Evolutionary conservation across 2,888 invertebrate species (phyloP).

Genomic region (Heliconius aoede): DNA sequence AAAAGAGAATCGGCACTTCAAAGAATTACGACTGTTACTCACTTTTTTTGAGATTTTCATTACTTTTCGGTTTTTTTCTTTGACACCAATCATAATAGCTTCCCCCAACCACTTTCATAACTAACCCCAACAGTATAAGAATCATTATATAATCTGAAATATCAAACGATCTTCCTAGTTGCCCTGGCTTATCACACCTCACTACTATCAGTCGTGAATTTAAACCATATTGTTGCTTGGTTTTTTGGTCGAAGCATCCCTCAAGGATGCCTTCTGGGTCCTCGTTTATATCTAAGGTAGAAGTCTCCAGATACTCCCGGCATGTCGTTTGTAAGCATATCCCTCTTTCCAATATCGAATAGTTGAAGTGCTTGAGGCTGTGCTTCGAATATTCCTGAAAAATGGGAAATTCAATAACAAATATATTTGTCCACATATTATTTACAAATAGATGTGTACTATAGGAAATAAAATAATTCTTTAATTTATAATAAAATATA

Average conservation of each 20-base stretch:
- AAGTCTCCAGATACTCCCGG: neutral
- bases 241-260: conserved; percentile 11
- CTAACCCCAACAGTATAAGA: neutral
- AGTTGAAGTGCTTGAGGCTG: conserved; percentile 8
- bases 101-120: neutral
- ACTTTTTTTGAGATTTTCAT: neutral
- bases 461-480: too few relatives aligned
- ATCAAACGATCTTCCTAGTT: conserved; percentile 4
- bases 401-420: too few relatives aligned
- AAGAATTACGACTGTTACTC: too few relatives aligned
- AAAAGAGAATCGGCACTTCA: too few relatives aligned
- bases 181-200: neutral
- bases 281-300: neutral
- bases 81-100: conserved; percentile 4
- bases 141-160: neutral
- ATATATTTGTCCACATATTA: too few relatives aligned
- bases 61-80: neutral
- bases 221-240: conserved; percentile 2
- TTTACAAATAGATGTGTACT: too few relatives aligned
- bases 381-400: conserved; percentile 24
- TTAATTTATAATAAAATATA: too few relatives aligned
- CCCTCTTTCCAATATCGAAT: conserved; percentile 12
- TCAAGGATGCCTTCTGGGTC: conserved; percentile 4
- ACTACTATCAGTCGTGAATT: neutral
- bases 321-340: conserved; percentile 17